Conservation (phyloP, 92 coral and sea anemone species). For the Pocillopora grandis region DNA sequence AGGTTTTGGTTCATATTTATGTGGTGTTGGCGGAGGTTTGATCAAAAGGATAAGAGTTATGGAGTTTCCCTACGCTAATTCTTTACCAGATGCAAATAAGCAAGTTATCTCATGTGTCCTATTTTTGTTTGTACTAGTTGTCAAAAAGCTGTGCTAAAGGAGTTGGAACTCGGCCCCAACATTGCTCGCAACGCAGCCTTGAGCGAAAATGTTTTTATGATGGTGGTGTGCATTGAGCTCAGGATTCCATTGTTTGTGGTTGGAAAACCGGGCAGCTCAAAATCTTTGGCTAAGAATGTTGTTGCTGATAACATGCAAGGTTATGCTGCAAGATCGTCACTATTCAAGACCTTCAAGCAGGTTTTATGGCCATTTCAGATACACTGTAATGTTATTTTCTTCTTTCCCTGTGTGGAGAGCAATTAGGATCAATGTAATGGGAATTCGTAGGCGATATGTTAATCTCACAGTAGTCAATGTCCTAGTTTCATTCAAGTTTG, state of each 20-base stretch:
- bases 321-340: slow-evolving; percentile 64
- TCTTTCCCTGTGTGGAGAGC: no score
- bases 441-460: no score
- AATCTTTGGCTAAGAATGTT: slow-evolving; percentile 79
- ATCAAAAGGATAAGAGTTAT: no score
- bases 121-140: slow-evolving; percentile 48
- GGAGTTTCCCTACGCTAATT: no score
- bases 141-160: slow-evolving; percentile 73
- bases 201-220: slow-evolving; percentile 91
- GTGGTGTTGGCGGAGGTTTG: no score
- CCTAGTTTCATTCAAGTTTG: no score
- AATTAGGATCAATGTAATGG: no score
- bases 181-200: slow-evolving; percentile 88
- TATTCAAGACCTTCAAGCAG: slow-evolving; percentile 75
- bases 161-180: slow-evolving; percentile 78
- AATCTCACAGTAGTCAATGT: no score
- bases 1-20: no score
- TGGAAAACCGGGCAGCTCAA: slow-evolving; percentile 88
- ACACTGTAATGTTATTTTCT: not conserved
- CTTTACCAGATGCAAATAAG: not conserved
- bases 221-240: slow-evolving; percentile 89
- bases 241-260: slow-evolving; percentile 89
- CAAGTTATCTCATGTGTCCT: no score
- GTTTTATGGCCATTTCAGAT: slow-evolving; percentile 6
- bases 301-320: slow-evolving; percentile 83